Percentiles rank a stretch among this genome's conserved stretches.
Evolutionary conservation across 2,888 invertebrate species (phyloP).

Genomic region (Plebejus anna): DNA sequence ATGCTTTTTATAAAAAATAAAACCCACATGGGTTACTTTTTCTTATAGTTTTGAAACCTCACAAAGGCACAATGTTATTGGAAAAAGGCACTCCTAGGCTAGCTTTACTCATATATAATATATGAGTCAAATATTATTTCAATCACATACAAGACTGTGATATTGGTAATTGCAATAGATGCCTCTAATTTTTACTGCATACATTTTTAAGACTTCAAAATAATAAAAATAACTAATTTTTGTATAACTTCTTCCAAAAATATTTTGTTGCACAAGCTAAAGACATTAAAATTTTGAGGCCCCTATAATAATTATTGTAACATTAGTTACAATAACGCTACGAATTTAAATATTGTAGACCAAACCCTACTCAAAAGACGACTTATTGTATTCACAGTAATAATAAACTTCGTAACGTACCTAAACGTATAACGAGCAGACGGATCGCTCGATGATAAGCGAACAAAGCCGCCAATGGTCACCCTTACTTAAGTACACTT

Average conservation of each 20-base stretch:
- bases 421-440: neutral
- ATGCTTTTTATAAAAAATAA: neutral
- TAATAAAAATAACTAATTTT: neutral
- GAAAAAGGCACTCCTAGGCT: neutral
- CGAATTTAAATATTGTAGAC: constrained; percentile 8
- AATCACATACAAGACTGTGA: neutral
- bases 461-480: too few relatives aligned
- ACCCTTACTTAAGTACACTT: too few relatives aligned
- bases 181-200: neutral
- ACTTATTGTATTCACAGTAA: too few relatives aligned
- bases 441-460: neutral
- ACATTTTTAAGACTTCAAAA: neutral
- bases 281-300: constrained; percentile 11
- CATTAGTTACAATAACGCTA: constrained; percentile 2
- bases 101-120: neutral
- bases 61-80: neutral
- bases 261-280: constrained; percentile 6
- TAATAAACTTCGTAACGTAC: too few relatives aligned
- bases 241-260: constrained; percentile 16
- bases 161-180: neutral
- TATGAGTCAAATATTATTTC: neutral
- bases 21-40: constrained; percentile 3
- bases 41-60: neutral
- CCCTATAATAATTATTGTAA: neutral
- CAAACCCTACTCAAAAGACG: too few relatives aligned